These are phyloP conservation scores for Proisotoma minuta DNA, from an alignment of 2,888 invertebrate species.

Conservation along the genomic window DNA sequence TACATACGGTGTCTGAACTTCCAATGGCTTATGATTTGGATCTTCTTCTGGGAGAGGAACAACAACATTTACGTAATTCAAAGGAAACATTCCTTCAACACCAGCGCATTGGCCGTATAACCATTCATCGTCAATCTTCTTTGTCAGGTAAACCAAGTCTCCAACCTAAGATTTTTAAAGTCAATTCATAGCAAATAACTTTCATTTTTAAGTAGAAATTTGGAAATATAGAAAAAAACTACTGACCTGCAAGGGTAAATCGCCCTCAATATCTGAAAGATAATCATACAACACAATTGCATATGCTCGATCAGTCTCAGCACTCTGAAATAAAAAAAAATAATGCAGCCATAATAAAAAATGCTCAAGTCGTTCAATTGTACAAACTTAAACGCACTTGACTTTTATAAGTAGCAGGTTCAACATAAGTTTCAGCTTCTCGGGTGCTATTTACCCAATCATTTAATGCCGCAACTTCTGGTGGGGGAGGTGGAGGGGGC, in stretches of 20 bases:
- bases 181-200: not conserved
- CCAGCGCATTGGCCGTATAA: slow-evolving; percentile 50
- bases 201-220: not conserved
- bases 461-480: slow-evolving; percentile 26
- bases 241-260: slow-evolving; percentile 35
- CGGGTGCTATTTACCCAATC: slow-evolving; percentile 25
- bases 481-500: slow-evolving; percentile 41
- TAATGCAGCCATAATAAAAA: no score
- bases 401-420: no score
- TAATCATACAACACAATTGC: slow-evolving; percentile 46
- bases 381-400: not conserved
- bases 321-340: not conserved
- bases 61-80: slow-evolving; percentile 48
- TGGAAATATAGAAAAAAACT: not conserved
- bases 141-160: slow-evolving; percentile 50
- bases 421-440: slow-evolving; percentile 16
- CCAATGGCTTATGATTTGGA: not conserved
- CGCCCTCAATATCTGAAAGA: slow-evolving; percentile 41
- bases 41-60: slow-evolving; percentile 33
- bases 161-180: slow-evolving; percentile 48
- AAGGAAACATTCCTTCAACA: slow-evolving; percentile 52
- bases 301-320: slow-evolving; percentile 36
- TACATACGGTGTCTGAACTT: not conserved
- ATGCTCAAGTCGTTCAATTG: not conserved
- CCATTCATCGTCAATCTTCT: slow-evolving; percentile 51